Evolutionary conservation across 2,888 invertebrate species (phyloP).

Genomic region (Polydrusus cervinus): DNA sequence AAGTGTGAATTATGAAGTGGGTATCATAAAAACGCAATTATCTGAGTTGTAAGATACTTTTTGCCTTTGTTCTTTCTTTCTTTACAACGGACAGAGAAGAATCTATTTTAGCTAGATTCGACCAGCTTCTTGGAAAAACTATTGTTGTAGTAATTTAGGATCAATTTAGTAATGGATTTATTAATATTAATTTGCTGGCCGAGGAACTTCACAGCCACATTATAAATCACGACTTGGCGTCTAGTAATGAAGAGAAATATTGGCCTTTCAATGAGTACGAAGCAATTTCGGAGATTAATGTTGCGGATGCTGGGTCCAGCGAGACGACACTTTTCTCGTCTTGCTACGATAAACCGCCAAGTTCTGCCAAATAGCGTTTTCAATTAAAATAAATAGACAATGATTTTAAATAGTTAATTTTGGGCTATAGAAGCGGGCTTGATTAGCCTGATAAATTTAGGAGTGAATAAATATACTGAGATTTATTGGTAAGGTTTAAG

Average conservation of each 20-base stretch:
- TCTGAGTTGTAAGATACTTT: too few relatives aligned
- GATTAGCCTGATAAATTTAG: too few relatives aligned
- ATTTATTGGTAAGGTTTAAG: too few relatives aligned
- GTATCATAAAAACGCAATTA: too few relatives aligned
- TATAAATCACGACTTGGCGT: slow-evolving; percentile 62
- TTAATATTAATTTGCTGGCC: slow-evolving; percentile 52
- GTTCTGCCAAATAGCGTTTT: slow-evolving; percentile 36
- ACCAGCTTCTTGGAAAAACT: slow-evolving; percentile 15
- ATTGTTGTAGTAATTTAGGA: slow-evolving; percentile 6
- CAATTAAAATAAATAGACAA: slow-evolving; percentile 17
- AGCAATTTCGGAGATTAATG: slow-evolving; percentile 68
- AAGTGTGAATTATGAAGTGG: too few relatives aligned
- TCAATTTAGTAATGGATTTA: slow-evolving; percentile 54
- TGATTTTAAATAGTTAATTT: neutral
- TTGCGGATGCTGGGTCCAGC: slow-evolving; percentile 44
- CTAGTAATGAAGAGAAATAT: slow-evolving; percentile 68
- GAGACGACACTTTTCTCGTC: slow-evolving; percentile 48
- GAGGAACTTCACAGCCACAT: slow-evolving; percentile 48
- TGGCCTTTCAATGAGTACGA: slow-evolving; percentile 64
- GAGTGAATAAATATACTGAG: too few relatives aligned
- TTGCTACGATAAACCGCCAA: slow-evolving; percentile 32
- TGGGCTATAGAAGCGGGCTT: neutral
- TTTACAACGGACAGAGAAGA: neutral
- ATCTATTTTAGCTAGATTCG: neutral
- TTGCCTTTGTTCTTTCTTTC: too few relatives aligned